These are phyloP conservation scores for Branchellion lobata DNA, from an alignment of 2,888 invertebrate species.

Conservation along the genomic window DNA sequence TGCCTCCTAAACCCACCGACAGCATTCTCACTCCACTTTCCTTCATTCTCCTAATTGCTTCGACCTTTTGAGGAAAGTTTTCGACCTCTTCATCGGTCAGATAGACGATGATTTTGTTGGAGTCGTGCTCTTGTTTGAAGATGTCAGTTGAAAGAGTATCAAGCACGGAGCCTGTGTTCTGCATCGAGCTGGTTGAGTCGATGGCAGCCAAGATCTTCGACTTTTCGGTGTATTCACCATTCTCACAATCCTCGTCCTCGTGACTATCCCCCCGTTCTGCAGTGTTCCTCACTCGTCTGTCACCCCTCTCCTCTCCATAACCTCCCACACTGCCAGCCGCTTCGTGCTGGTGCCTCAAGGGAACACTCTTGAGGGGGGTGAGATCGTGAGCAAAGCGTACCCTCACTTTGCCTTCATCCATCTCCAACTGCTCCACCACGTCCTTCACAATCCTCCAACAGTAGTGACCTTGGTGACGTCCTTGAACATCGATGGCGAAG, in stretches of 20 bases:
- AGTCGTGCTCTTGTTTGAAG: neutral
- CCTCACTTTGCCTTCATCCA: conserved; percentile 16
- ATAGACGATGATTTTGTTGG: conserved; percentile 11
- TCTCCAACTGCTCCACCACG: conserved; percentile 7
- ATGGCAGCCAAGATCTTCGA: neutral
- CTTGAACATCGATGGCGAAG: conserved; percentile 5
- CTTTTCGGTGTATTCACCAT: conserved; percentile 17
- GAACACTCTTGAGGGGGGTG: neutral
- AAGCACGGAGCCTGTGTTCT: conserved; percentile 7
- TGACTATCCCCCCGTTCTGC: neutral
- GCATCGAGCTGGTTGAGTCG: conserved; percentile 26
- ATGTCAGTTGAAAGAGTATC: neutral
- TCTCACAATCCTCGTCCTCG: neutral
- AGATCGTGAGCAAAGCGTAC: conserved; percentile 32
- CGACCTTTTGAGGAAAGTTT: neutral
- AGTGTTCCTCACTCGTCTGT: neutral
- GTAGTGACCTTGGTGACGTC: neutral
- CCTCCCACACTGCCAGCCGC: neutral
- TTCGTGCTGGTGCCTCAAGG: neutral
- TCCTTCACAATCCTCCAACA: conserved; percentile 31
- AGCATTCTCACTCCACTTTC: neutral
- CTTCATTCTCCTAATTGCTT: neutral
- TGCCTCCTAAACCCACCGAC: conserved; percentile 12
- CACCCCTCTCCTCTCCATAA: neutral
- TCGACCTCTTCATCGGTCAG: conserved; percentile 2